phyloP scores from a whole-genome alignment of 2,797 vertebrate genomes.

The Falco concolor region DNA sequence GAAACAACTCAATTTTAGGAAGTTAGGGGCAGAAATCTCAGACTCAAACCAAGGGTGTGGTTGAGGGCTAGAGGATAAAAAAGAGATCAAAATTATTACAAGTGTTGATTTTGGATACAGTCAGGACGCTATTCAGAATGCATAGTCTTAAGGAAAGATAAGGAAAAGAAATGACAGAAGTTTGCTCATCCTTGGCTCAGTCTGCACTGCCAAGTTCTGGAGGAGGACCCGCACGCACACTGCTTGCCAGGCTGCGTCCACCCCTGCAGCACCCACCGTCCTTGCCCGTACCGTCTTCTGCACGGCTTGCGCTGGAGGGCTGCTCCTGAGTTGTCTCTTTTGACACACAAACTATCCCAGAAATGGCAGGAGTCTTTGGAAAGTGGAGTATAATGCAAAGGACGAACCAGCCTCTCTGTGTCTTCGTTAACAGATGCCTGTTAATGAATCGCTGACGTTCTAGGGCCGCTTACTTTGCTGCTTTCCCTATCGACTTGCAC shows the following conservation, averaged over 20 bases:
- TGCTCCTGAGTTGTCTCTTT: fast-evolving
- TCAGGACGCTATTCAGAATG: not conserved
- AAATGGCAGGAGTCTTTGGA: not conserved
- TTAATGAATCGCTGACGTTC: not conserved
- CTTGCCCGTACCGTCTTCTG: fast-evolving
- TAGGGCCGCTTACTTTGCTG: not conserved
- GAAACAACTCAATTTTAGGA: constrained; percentile 45
- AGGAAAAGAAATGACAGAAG: not conserved
- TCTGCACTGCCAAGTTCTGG: not conserved
- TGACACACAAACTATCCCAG: not conserved
- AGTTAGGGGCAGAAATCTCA: not conserved
- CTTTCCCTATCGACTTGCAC: not conserved
- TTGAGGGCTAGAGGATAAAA: constrained; percentile 16
- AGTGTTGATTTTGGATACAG: not conserved
- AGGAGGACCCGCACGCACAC: fast-evolving
- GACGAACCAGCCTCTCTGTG: not conserved
- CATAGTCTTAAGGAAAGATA: not conserved
- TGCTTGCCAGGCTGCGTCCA: fast-evolving
- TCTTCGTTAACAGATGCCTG: not conserved
- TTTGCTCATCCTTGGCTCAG: not conserved
- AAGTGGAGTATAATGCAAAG: fast-evolving
- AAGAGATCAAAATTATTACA: constrained; percentile 39
- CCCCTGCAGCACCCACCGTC: not conserved
- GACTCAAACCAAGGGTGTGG: not conserved
- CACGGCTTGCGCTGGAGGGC: fast-evolving